Percentiles rank a stretch among this genome's conserved stretches.
phyloP scores from a whole-genome alignment of 2,797 vertebrate genomes.

The Gymnocypris eckloni region DNA sequence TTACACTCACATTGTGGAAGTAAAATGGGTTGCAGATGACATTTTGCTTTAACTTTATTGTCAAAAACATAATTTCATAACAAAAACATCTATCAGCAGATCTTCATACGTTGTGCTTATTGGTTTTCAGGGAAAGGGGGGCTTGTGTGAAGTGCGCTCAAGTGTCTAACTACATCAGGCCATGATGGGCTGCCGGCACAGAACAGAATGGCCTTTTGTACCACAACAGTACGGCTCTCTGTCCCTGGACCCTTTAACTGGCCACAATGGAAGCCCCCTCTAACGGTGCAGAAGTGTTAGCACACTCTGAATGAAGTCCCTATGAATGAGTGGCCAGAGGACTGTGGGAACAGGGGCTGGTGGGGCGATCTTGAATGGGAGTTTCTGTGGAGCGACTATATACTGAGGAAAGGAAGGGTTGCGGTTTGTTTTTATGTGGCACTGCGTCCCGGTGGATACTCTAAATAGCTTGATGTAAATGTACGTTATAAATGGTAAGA shows the following conservation, averaged over 20 bases:
- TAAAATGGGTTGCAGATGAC: conserved; percentile 5
- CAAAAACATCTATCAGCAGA: conserved; percentile 10
- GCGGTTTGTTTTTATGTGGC: conserved; percentile 30
- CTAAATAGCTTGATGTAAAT: conserved; percentile 10
- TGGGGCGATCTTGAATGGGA: conserved; percentile 25
- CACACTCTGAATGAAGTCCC: conserved; percentile 53
- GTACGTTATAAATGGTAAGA: background rate
- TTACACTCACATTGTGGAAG: background rate
- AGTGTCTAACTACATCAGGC: conserved; percentile 63
- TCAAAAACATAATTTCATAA: conserved; percentile 11
- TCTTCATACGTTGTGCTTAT: conserved; percentile 46
- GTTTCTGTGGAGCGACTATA: conserved; percentile 32
- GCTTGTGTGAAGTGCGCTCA: conserved; percentile 59
- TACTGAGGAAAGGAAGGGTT: conserved; percentile 26
- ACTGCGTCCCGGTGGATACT: background rate
- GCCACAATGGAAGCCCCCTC: conserved; percentile 51
- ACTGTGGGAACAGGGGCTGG: conserved; percentile 28
- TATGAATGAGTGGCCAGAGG: conserved; percentile 46
- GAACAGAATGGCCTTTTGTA: conserved; percentile 64
- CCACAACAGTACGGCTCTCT: conserved; percentile 52
- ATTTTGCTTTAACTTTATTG: conserved; percentile 7
- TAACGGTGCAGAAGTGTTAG: conserved; percentile 47
- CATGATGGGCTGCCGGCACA: conserved; percentile 56
- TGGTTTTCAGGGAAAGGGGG: conserved; percentile 44
- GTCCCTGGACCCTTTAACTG: conserved; percentile 22